These are phyloP conservation scores for Romanomermis culicivorax DNA, from an alignment of 2,888 invertebrate species.

Conservation along the genomic window DNA sequence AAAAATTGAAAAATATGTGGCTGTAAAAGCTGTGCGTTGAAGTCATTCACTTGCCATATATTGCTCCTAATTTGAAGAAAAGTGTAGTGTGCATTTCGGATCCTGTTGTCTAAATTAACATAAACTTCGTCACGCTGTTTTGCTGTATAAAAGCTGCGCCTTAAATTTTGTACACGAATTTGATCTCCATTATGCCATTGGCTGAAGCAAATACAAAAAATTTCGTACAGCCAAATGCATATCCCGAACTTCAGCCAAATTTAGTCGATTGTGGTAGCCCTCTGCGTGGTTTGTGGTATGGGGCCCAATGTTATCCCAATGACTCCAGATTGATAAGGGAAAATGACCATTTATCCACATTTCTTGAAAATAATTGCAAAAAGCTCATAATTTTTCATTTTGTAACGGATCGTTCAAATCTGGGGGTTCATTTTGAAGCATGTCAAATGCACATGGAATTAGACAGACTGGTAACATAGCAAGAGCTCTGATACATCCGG, in stretches of 20 bases:
- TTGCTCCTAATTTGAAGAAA: not conserved
- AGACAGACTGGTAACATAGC: not conserved
- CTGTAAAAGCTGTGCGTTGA: no score
- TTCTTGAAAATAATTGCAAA: not conserved
- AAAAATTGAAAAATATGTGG: no score
- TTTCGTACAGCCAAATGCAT: not conserved
- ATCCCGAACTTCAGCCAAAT: not conserved
- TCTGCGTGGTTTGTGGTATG: slow-evolving; percentile 2
- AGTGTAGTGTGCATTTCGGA: not conserved
- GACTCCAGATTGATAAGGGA: not conserved
- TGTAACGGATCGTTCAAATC: not conserved
- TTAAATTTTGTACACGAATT: not conserved
- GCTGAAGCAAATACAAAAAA: not conserved
- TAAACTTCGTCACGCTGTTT: not conserved
- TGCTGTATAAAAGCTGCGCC: not conserved
- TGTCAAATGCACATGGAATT: not conserved
- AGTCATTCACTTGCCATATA: no score
- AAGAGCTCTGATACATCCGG: not conserved
- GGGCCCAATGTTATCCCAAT: slow-evolving; percentile 1
- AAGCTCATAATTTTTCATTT: not conserved
- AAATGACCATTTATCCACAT: slow-evolving; percentile 1
- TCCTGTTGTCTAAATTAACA: not conserved
- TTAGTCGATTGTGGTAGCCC: slow-evolving; percentile 1
- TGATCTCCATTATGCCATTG: not conserved
- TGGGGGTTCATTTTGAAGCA: not conserved